Base-by-base conservation (phyloP, 2,888 invertebrate genomes). In the Dryobota labecula region DNA sequence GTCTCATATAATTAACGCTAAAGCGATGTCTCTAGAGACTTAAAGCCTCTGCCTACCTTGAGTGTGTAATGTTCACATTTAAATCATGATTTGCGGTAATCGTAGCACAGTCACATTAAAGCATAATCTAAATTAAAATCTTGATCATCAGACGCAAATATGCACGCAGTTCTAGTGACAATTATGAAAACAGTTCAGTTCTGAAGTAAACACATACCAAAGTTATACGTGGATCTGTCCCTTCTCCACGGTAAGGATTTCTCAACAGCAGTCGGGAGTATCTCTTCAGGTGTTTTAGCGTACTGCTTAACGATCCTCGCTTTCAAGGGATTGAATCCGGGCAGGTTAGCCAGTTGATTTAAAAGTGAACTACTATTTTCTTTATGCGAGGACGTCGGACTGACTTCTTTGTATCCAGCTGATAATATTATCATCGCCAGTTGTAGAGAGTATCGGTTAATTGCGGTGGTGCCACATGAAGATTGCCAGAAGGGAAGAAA, bases 171-270 rank as follows among this genome's bases (percentile, higher is more conserved):
- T 80, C 80, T 89, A 85, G 80, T 86, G 83, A 89, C 87, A 87
- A 87, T 86, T 78, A 79, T 65, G 76, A 84, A 87, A 87, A 90
- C 85, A 85, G 79, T 86, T 87, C 85, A 89, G 82, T 88, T 79
- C 86, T 86, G 85, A 86, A 90, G 84, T 90, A 91, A 92, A 92
- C 91, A 96, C 97, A 97, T 97, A 97, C 97, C 97, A 95, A 97
- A 97, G 94, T 97, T 97, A 93, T 97, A 97, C 94, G 97, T 97
- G 95, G 97, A 97, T 94, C 97, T 97, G 95, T 97, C 97, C 92
- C 97, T 96, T 94, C 98, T 97, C 98, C 98, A 98, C 90, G 98
- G 98, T 93, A 98, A 97, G 87, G 97, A 97, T 93, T 97, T 97
- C 96, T 98, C 98, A 92, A 98, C 97, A 89, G 97, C 97, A 87